These are phyloP conservation scores for Platyscapa corneri DNA, from an alignment of 1,140 invertebrate genomes.

Conservation along the genomic window DNA sequence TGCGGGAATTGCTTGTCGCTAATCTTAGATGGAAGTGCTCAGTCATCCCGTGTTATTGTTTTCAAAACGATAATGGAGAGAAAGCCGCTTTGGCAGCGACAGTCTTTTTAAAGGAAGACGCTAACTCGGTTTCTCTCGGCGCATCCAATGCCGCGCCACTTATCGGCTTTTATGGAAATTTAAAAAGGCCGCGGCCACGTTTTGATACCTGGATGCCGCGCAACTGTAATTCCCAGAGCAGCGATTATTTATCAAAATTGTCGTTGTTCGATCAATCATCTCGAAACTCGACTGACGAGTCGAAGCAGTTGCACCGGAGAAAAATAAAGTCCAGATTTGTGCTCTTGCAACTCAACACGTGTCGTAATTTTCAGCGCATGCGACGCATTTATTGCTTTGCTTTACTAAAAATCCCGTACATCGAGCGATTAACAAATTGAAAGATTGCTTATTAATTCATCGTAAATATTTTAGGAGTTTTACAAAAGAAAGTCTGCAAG, in stretches of 20 bases:
- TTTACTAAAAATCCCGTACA: too few species aligned
- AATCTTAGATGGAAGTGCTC: neutral
- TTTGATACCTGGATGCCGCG: neutral
- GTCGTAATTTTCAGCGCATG: too few species aligned
- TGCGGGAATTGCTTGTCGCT: neutral
- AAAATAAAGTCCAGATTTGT: neutral
- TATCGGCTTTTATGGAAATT: neutral
- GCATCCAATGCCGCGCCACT: neutral
- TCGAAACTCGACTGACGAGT: neutral
- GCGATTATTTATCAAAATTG: neutral
- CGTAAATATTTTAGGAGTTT: too few species aligned
- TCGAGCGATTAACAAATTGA: too few species aligned
- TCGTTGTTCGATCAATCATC: neutral
- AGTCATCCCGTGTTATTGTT: constrained; percentile 24
- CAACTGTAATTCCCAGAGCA: neutral
- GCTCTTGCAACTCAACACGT: too few species aligned
- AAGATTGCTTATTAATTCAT: too few species aligned
- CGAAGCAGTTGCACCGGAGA: too few species aligned
- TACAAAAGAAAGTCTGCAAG: too few species aligned
- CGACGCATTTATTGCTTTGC: too few species aligned
- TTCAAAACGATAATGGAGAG: constrained; percentile 4
- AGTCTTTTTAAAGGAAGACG: neutral
- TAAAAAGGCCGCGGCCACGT: neutral
- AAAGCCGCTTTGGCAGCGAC: neutral
- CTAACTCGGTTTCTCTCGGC: neutral